Evolutionary conservation across 2,797 vertebrate genomes (phyloP), one percentile per base, ranked within the genome.

Genomic region (Petrocephalus sullivani): DNA sequence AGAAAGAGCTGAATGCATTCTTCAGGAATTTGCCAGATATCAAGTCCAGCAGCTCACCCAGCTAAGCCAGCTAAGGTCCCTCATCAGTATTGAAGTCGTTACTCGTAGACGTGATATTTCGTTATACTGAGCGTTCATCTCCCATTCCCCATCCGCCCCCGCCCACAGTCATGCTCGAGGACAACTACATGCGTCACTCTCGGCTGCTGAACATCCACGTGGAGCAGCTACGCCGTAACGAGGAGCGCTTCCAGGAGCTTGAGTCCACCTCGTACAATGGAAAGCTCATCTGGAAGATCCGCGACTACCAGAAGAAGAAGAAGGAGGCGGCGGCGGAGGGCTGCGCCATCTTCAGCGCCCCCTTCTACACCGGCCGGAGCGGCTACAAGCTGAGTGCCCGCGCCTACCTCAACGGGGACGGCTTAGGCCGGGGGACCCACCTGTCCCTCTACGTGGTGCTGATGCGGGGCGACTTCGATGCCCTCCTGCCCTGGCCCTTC

Each of bases 271-370:
- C 97, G 67, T 97, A 96, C 53, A 96, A 95, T 0, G 97, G 97
- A 9, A 97, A 96, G 91, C 94, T 98, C 85, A 97, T 98, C 90
- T 98, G 97, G 97, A 98, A 98, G 93, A 96, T 98, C 91, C 93
- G 95, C 0, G 96, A 97, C 91, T 98, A 97, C 90, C 93, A 90
- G 89, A 92, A 90, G 90, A 96, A 92, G 93, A 97, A 95, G 85
- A 95, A 95, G 60, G 95, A 96, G 0, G 97, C 97, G 0, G 89
- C 91, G 81, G 94, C 94, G 0, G 96, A 96, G 41, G 95, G 94
- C 12, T 90, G 88, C 0, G 91, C 96, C 28, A 94, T 98, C 90
- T 96, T 94, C 93, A 98, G 97, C 61, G 93, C 95, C 37, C 96
- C 97, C 0, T 98, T 98, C 94, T 96, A 97, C 91, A 97, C 96